Evolutionary conservation across 2,888 invertebrate species (phyloP).

Genomic region (Ochropleura plecta): DNA sequence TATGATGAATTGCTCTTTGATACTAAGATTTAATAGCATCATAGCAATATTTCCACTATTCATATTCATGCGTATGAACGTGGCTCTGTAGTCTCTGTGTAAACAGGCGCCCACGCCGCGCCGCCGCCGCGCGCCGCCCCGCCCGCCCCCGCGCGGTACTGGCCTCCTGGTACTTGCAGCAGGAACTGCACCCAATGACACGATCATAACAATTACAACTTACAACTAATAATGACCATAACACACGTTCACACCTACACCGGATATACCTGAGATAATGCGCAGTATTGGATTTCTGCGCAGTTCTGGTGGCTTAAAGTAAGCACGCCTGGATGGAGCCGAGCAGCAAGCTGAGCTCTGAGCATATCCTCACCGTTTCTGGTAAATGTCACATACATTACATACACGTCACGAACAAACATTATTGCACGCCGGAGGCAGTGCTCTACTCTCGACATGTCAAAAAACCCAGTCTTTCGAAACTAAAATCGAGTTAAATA

Average conservation of each 20-base stretch:
- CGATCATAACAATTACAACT: conserved; percentile 48
- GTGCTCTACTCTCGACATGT: too few relatives aligned
- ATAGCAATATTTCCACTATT: conserved; percentile 53
- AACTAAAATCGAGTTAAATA: too few relatives aligned
- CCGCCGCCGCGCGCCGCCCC: conserved; percentile 24
- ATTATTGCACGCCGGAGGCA: too few relatives aligned
- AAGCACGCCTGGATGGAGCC: not conserved
- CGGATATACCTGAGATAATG: conserved; percentile 26
- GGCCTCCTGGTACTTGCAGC: conserved; percentile 49
- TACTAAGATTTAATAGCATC: conserved; percentile 35
- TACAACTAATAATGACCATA: conserved; percentile 52
- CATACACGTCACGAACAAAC: too few relatives aligned
- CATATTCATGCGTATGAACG: conserved; percentile 52
- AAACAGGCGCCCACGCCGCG: conserved; percentile 65
- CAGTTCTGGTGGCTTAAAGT: conserved; percentile 13
- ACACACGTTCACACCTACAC: conserved; percentile 56
- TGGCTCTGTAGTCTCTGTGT: conserved; percentile 42
- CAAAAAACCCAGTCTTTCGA: too few relatives aligned
- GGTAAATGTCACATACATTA: too few relatives aligned
- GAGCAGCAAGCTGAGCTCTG: too few relatives aligned
- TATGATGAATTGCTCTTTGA: conserved; percentile 41
- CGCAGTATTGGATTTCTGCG: conserved; percentile 32
- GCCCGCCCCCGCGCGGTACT: conserved; percentile 54
- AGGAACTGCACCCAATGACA: conserved; percentile 53
- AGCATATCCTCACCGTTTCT: too few relatives aligned